A percentile compares a stretch with the other conserved stretches of the same genome.
phyloP scores from a whole-genome alignment of 2,113 vertebrate species.

The Dermatemys mawii region DNA sequence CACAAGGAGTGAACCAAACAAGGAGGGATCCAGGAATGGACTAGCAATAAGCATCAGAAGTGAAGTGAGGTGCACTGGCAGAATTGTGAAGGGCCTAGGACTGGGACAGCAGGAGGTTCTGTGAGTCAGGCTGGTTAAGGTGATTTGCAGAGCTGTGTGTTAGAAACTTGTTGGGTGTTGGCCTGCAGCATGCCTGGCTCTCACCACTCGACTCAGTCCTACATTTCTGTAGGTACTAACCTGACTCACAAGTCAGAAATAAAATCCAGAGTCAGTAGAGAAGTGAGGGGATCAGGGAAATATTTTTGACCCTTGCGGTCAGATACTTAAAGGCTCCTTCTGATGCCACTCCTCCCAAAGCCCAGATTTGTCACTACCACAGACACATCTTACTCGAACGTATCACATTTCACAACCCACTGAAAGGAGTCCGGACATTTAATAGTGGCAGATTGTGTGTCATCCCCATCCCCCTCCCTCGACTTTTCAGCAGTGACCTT shows the following conservation, averaged over 20 bases:
- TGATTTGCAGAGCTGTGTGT: not conserved
- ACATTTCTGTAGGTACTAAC: accelerated
- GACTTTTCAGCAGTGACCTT: not conserved
- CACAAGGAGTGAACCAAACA: not conserved
- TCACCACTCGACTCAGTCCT: not conserved
- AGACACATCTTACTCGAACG: accelerated
- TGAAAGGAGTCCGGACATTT: not conserved
- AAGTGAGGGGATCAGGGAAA: accelerated
- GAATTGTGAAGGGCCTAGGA: not conserved
- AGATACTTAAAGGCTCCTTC: not conserved
- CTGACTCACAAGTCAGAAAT: not conserved
- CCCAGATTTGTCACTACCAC: not conserved
- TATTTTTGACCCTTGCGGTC: not conserved
- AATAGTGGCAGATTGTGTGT: not conserved
- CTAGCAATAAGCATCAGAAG: not conserved
- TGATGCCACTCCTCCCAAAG: accelerated
- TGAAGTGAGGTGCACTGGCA: not conserved
- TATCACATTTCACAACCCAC: not conserved
- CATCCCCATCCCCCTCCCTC: not conserved
- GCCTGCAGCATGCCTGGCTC: not conserved
- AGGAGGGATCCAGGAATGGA: not conserved
- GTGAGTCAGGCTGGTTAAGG: not conserved
- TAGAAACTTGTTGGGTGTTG: not conserved
- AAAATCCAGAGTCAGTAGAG: not conserved
- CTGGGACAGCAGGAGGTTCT: not conserved